Conservation (phyloP, 2,797 vertebrate species). For the Liasis olivaceus region DNA sequence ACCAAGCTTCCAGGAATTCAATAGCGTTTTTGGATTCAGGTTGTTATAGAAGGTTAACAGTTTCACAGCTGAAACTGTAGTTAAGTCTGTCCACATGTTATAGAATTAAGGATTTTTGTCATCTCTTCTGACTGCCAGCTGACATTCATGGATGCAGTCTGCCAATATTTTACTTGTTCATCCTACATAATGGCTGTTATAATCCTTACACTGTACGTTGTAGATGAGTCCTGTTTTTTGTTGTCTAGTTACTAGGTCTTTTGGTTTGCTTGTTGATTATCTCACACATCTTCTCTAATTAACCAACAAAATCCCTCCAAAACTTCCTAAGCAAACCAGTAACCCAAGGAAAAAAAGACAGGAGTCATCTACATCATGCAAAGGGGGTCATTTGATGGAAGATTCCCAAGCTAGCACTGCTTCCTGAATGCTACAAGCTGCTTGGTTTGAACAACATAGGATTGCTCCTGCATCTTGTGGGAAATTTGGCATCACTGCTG, state of each 20-base stretch:
- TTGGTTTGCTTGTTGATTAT: neutral
- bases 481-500: neutral
- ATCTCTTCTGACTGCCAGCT: neutral
- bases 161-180: neutral
- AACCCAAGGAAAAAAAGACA: neutral
- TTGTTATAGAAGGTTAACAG: too few species aligned
- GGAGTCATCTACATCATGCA: neutral
- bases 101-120: neutral
- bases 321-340: neutral
- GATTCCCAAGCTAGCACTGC: neutral
- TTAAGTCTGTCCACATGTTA: neutral
- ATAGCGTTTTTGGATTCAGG: too few species aligned
- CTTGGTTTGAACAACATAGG: too few species aligned
- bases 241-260: neutral
- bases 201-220: neutral
- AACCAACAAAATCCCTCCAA: neutral
- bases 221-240: neutral
- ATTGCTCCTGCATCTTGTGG: neutral
- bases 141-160: neutral
- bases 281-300: neutral
- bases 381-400: neutral
- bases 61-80: neutral
- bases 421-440: neutral
- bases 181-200: neutral
- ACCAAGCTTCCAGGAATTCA: too few species aligned